Evolutionary conservation across 2,888 invertebrate genomes (phyloP), one percentile per base, ranked within the genome.

Genomic region (Metalampra italica): DNA sequence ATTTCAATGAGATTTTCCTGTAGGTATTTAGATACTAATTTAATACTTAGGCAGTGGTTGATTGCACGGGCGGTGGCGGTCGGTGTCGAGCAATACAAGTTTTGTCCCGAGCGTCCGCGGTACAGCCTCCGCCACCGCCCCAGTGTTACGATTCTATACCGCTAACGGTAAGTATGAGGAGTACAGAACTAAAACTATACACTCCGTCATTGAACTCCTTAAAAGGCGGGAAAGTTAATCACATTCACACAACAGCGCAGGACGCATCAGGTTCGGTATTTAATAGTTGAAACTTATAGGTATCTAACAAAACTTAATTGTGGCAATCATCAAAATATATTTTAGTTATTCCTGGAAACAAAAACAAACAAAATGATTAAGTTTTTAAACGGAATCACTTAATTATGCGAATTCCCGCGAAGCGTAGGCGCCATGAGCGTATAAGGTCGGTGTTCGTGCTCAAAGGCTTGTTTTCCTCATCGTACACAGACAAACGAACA

Each of bases 361-460:
- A 22, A 22, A 37, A 37, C 5, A 37, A 37, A 37, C 38, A 37
- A n/a, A n/a, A n/a, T n/a, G n/a, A n/a, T n/a, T n/a, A n/a, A 3
- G 22, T 22, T 22, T 22, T 22, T 22, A 22, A 22, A 3, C 22
- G 22, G 22, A 22, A 22, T 22, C 5, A 22, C 22, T 22, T 22
- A 32, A 45, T 54, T 51, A 52, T 52, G 50, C 55, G 45, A 52
- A 57, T 60, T 60, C 43, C 53, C 22, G 12, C 48, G 50, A 37
- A 42, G 81, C 83, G 88, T 87, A 80, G 87, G 88, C 77, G 85
- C 68, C 4, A 30, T 47, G 48, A 44, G 54, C 53, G 71, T 87
- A 87, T 86, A 87, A 87, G 85, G 83, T 71, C 64, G 53, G 58
- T 51, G 61, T 58, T 52, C 62, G 55, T 52, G 56, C 54, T 52